Conservation (phyloP, 2,113 vertebrate species). For the Hystrix cristata region DNA sequence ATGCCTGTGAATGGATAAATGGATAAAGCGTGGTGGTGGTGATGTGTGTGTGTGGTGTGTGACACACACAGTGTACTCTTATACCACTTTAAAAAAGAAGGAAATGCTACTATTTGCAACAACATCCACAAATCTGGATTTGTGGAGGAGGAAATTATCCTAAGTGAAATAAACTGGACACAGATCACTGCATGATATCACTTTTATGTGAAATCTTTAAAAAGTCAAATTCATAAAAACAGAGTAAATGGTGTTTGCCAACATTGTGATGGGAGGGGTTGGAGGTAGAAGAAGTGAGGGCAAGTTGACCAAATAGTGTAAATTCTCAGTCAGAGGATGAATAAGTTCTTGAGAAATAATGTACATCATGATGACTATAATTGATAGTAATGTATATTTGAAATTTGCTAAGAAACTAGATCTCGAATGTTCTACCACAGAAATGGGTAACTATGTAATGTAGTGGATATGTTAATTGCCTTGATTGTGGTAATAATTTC, state of each 20-base stretch:
- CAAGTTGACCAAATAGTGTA: neutral
- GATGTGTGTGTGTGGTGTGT: neutral
- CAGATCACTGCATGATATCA: neutral
- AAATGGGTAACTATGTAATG: neutral
- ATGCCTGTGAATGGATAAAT: neutral
- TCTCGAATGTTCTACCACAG: neutral
- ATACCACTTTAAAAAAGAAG: neutral
- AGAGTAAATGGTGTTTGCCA: neutral
- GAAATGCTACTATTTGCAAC: neutral
- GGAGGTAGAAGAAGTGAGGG: neutral
- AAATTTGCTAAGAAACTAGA: neutral
- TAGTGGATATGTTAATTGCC: neutral
- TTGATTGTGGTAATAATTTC: neutral
- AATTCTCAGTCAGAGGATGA: neutral
- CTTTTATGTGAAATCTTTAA: neutral
- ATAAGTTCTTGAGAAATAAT: neutral
- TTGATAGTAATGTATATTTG: neutral
- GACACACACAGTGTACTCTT: neutral
- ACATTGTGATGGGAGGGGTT: neutral
- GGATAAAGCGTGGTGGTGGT: neutral
- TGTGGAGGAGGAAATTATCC: conserved; percentile 3
- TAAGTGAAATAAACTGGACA: neutral
- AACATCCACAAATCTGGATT: neutral
- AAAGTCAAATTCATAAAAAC: neutral
- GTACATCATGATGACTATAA: neutral